A percentile compares a stretch with the other conserved stretches of the same genome.
phyloP scores from a whole-genome alignment of 2,797 vertebrate species.

The Adelosebastes latens region DNA sequence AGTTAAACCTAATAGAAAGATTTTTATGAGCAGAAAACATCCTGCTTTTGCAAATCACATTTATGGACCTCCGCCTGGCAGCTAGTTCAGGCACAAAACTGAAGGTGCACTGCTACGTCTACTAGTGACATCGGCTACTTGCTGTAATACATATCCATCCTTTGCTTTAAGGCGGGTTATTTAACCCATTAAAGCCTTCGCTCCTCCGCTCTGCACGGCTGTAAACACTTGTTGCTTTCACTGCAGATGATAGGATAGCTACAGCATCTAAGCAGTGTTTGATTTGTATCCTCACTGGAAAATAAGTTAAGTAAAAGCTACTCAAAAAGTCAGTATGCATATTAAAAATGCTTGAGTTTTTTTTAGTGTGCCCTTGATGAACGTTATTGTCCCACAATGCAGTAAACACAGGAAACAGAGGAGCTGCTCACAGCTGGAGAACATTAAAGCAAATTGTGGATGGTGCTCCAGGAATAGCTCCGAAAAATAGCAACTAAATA shows the following conservation, averaged over 20 bases:
- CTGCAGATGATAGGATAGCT: not conserved
- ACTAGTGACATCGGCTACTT: not conserved
- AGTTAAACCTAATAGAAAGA: conserved; percentile 1
- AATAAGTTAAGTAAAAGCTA: not conserved
- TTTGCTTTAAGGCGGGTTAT: not conserved
- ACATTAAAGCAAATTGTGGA: not conserved
- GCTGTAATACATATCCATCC: not conserved
- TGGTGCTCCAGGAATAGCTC: not conserved
- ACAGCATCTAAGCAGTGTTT: not conserved
- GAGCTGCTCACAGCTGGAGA: not conserved
- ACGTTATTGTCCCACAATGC: not conserved
- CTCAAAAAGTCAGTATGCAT: not conserved
- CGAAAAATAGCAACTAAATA: not conserved
- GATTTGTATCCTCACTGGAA: not conserved
- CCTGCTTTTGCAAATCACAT: not conserved
- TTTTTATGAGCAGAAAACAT: conserved; percentile 7
- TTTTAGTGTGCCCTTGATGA: not conserved
- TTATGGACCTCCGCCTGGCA: not conserved
- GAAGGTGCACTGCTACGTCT: not conserved
- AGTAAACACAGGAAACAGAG: not conserved
- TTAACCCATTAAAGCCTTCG: not conserved
- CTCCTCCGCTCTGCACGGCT: not conserved
- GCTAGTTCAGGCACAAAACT: not conserved
- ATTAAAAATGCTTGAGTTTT: not conserved
- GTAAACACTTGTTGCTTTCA: not conserved